Evolutionary conservation across 2,113 vertebrate species (phyloP), one percentile per base, ranked within the genome.

Genomic region (Gallinago paraguaiae): DNA sequence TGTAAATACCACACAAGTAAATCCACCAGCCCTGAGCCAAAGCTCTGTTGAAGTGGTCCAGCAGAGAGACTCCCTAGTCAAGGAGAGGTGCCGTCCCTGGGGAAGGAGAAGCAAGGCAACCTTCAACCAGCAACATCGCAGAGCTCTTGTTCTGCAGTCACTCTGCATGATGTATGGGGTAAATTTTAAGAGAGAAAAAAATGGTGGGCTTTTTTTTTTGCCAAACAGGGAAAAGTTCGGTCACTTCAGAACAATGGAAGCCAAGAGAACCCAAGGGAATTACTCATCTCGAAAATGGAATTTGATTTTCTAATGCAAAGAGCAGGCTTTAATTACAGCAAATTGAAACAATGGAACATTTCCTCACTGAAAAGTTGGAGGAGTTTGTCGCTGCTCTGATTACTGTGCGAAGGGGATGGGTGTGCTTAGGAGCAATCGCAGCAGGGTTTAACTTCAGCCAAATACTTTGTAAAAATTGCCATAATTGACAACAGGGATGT

Each of bases 221-320:
- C 85, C 86, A 88, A 90, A 74, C 0, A 86, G 85, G 69, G 72
- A 88, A 65, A 86, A 84, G 83, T 91, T 88, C 0, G 15, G 80
- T 90, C 4, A 4, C 64, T 86, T 56, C 31, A 50, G 72, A 94
- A 92, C 88, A 92, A 93, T 59, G 43, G 76, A 81, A 88, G 46
- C 86, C 75, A 78, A 51, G 56, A 78, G 51, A 83, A 63, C 51
- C 70, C 82, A 69, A 57, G 72, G 65, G 83, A 93, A 91, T 92
- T 92, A 60, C 67, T 94, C 2, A 39, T 92, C 68, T 74, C 59
- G 30, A 39, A 95, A 88, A 83, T 60, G 48, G 60, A 91, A 74
- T 91, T 94, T 78, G 68, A 78, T 97, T 93, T 93, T 94, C 82
- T 92, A 81, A 92, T 88, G 91, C 60, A 64, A 94, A 93, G n/a